Conservation (phyloP, 2,888 invertebrate species). For the Spilarctia lutea region DNA sequence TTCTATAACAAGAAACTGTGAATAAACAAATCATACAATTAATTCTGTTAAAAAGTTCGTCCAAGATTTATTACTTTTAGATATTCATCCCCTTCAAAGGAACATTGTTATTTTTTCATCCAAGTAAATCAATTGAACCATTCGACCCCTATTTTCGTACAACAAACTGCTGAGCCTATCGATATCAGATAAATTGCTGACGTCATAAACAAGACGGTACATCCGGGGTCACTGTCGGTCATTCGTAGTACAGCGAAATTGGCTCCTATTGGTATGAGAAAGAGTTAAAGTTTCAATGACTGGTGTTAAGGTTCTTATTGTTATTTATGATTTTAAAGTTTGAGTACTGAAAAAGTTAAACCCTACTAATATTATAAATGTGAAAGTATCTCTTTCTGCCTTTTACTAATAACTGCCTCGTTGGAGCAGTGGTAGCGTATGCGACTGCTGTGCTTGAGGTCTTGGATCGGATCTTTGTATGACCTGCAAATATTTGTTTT, state of each 20-base stretch:
- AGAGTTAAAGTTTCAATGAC: background rate
- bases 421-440: too few species aligned
- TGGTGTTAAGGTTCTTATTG: background rate
- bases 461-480: too few species aligned
- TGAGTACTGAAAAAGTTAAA: background rate
- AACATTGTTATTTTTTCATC: slow-evolving; percentile 8
- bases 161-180: slow-evolving; percentile 16
- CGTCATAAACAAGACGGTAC: slow-evolving; percentile 32
- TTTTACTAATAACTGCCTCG: too few species aligned
- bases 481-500: too few species aligned
- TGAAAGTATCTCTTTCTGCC: too few species aligned
- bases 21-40: background rate
- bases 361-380: too few species aligned
- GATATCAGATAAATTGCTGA: slow-evolving; percentile 35
- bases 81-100: background rate
- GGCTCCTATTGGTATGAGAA: too few species aligned
- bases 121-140: slow-evolving; percentile 12
- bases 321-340: background rate
- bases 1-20: too few species aligned
- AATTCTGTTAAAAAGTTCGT: background rate
- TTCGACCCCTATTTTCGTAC: slow-evolving; percentile 10
- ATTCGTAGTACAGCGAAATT: background rate
- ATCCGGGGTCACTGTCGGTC: slow-evolving; percentile 19
- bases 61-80: background rate
- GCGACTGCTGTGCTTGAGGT: too few species aligned